A percentile compares a stretch with the other conserved stretches of the same genome.
phyloP scores from a whole-genome alignment of 2,113 vertebrate genomes.

The Pitta sordida region DNA sequence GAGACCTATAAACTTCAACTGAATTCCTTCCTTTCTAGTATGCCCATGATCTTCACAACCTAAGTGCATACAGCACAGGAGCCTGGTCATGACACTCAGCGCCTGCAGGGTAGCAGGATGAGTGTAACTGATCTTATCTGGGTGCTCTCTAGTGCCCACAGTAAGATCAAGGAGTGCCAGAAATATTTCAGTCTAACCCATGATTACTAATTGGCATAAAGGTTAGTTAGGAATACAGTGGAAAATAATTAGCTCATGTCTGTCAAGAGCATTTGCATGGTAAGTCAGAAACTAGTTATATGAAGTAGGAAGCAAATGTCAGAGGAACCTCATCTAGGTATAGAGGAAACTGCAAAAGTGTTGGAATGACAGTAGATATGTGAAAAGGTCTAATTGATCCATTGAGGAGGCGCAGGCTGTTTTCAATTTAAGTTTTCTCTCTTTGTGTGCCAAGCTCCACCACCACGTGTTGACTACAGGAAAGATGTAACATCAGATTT shows the following conservation, averaged over 20 bases:
- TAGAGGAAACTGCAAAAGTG: not conserved
- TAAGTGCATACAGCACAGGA: rapidly evolving
- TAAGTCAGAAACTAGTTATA: not conserved
- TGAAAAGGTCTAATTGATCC: not conserved
- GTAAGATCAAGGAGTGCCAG: not conserved
- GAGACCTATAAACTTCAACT: not conserved
- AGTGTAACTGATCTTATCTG: not conserved
- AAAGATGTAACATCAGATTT: not conserved
- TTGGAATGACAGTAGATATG: rapidly evolving
- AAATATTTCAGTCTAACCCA: not conserved
- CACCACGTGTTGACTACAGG: not conserved
- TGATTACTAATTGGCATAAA: not conserved
- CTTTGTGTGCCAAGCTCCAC: not conserved
- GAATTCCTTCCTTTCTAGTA: not conserved
- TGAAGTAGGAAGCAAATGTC: not conserved
- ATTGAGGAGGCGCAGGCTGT: not conserved
- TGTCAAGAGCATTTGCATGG: not conserved
- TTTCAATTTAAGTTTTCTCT: not conserved
- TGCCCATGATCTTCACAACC: not conserved
- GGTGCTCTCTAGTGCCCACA: not conserved
- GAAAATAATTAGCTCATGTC: not conserved
- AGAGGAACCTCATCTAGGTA: not conserved
- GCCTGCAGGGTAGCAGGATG: not conserved
- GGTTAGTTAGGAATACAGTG: not conserved
- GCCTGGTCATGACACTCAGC: not conserved